phyloP scores from a whole-genome alignment of 2,113 vertebrate genomes.

The Leptocoma aspasia region DNA sequence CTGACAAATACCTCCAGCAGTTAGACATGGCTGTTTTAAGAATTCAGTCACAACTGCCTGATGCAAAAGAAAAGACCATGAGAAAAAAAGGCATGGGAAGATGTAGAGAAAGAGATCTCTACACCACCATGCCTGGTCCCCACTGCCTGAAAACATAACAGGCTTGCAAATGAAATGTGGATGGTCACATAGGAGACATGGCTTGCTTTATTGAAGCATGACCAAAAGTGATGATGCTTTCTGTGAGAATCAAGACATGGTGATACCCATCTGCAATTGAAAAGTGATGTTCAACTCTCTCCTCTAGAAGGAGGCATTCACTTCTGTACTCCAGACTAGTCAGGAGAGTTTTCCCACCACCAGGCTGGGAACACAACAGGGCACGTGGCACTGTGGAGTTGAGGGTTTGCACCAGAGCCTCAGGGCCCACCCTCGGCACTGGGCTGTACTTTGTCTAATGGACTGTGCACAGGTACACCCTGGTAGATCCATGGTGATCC shows the following conservation, averaged over 20 bases:
- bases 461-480: not conserved
- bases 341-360: not conserved
- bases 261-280: not conserved
- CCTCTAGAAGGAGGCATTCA: not conserved
- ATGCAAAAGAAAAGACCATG: not conserved
- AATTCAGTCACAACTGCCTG: not conserved
- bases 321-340: not conserved
- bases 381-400: not conserved
- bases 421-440: accelerated
- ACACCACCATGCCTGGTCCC: not conserved
- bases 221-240: not conserved
- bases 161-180: not conserved
- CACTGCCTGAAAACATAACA: accelerated
- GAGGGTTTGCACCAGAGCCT: not conserved
- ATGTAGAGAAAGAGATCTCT: not conserved
- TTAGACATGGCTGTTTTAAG: not conserved
- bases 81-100: not conserved
- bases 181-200: not conserved
- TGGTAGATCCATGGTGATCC: not conserved
- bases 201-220: not conserved
- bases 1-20: not conserved
- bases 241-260: not conserved
- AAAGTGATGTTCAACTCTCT: not conserved
- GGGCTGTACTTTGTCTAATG: not conserved
- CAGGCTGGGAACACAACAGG: not conserved